These are phyloP conservation scores for Morus bassanus DNA, from an alignment of 2,797 vertebrate genomes.

Conservation along the genomic window DNA sequence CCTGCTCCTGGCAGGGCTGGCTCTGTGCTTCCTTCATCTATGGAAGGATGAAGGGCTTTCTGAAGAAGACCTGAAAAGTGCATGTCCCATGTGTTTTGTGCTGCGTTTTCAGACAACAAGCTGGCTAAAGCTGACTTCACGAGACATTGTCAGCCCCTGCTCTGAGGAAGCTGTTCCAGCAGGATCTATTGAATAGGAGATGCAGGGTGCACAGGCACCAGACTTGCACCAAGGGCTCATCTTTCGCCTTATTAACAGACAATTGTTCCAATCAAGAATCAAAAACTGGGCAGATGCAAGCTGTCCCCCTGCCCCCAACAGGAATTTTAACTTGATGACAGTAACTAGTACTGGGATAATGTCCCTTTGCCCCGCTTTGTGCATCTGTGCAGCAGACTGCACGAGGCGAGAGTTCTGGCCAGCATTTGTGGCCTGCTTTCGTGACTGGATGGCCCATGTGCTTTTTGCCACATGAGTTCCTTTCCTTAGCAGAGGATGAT, in stretches of 20 bases:
- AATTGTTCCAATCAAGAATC: neutral
- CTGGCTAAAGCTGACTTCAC: neutral
- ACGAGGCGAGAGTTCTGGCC: neutral
- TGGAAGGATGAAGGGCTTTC: neutral
- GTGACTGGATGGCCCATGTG: neutral
- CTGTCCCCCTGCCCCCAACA: neutral
- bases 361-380: neutral
- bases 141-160: neutral
- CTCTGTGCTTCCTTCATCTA: neutral
- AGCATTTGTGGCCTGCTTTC: neutral
- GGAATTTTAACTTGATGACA: neutral
- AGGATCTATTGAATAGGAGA: neutral
- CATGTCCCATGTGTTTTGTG: accelerated
- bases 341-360: neutral
- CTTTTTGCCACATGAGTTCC: neutral
- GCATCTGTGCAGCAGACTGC: neutral
- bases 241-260: neutral
- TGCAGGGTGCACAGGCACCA: neutral
- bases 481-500: neutral
- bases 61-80: neutral
- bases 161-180: neutral
- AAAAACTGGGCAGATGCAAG: accelerated
- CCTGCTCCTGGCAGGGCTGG: neutral
- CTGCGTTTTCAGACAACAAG: neutral
- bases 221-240: neutral